Conservation (phyloP, 1,140 invertebrate species). For the Drosophila mauritiana region DNA sequence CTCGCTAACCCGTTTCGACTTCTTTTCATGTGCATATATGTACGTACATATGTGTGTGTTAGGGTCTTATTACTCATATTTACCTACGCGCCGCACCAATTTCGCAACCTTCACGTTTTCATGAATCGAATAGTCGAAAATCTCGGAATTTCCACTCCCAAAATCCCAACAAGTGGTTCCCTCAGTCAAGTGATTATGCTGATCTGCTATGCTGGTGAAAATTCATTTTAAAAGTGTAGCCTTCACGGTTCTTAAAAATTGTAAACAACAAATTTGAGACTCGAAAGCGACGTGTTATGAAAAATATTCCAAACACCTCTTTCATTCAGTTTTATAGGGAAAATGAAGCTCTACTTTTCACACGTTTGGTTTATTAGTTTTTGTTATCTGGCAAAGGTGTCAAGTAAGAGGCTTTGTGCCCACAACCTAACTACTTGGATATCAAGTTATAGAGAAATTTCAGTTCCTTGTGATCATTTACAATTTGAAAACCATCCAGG, state of each 20-base stretch:
- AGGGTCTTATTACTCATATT: constrained; percentile 9
- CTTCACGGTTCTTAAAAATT: neutral
- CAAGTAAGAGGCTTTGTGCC: neutral
- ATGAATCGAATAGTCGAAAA: constrained; percentile 9
- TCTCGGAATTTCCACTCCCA: constrained; percentile 16
- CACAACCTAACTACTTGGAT: neutral
- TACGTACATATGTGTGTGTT: neutral
- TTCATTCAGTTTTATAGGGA: neutral
- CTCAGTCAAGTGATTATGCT: constrained; percentile 7
- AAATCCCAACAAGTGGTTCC: constrained; percentile 36
- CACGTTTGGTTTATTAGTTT: constrained; percentile 10
- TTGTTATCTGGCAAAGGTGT: constrained; percentile 2
- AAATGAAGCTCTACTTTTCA: neutral
- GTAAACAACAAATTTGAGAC: neutral
- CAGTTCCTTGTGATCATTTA: neutral
- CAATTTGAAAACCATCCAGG: neutral
- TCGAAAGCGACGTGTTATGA: too few relatives aligned
- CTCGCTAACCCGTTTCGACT: constrained; percentile 7
- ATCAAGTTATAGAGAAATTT: neutral
- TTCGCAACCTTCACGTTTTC: constrained; percentile 22
- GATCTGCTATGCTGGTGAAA: neutral
- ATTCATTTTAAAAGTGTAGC: neutral
- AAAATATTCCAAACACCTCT: neutral
- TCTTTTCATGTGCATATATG: constrained; percentile 7
- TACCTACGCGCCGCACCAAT: constrained; percentile 20